Base-by-base conservation (phyloP, 2,888 invertebrate genomes). In the Asteroscopus sphinx region DNA sequence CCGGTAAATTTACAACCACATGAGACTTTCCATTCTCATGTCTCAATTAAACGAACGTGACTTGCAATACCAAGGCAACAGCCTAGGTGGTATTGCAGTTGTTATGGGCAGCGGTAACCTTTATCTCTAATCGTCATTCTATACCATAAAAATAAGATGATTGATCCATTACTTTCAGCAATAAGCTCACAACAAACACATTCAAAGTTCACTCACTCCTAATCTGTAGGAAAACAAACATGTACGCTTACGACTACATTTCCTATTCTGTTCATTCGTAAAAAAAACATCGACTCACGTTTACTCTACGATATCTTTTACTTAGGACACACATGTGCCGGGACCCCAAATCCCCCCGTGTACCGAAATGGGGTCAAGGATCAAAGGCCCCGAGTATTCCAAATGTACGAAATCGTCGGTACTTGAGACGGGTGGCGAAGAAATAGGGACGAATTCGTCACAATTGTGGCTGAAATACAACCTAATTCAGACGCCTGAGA, bases 351-450 rank as follows among this genome's bases (percentile, higher is more conserved):
- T 68, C 49, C 47, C 21, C 63, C 57, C 49, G 55, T 69, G 58
- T 32, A 36, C 46, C 42, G 48, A 60, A 75, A 73, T 52, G 53
- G 42, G 78, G 77, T 72, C 77, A 79, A 76, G 71, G 70, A 73
- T 75, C 70, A 74, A 66, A 63, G 45, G 35, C 58, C 55, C 15
- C 33, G 40, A 64, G 51, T 63, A 55, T 63, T 52, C 17, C 32
- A 46, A 53, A 44, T 68, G 32, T 56, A 51, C 42, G 25, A 46
- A 60, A 69, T 62, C 41, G 39, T 45, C 47, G 26, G 26, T 62
- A 65, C 41, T 63, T 26, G 26, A 53, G 39, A 56, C 25, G 11
- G 15, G 21, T 33, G 11, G 28, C 13, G 39, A 12, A 33, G 42
- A 66, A 62, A 66, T 71, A 65, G 69, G 48, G 47, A 39, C 64